Base-by-base conservation (phyloP, 2,797 vertebrate species). In the Sebastes miniatus region DNA sequence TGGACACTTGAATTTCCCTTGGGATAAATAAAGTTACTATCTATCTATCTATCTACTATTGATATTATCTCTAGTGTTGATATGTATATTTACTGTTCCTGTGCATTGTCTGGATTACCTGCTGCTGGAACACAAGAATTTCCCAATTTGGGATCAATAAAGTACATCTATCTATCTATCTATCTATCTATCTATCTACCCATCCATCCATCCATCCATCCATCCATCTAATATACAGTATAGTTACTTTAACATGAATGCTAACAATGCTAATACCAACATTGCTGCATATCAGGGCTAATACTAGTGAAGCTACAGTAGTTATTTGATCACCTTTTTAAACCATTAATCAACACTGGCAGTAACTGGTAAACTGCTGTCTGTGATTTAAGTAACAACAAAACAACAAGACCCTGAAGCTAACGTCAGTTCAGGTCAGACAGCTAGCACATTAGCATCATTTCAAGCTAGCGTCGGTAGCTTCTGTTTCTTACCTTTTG, bases 401-500 rank as follows among this genome's bases (percentile, higher is more conserved):
- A 18, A 47, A 16, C 16, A 9, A 61, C 4, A 27, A 34, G 32
- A 20, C 2, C n/a, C 5, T 7, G 2, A 32, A 16, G 27, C 32
- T 69, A 6, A 47, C 8, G n/a, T 54, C 39, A 29, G 24, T 47
- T 75, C 63, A 11, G 27, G 4, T 69, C 3, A 1, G 11, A 39
- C 47, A 72, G 27, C 64, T 27, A 73, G 65, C 56, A 81, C 58
- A 64, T 62, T 75, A 76, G 73, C 83, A 79, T 76, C 75, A 85
- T 87, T 87, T 69, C 68, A 31, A 67, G 90, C 84, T 90, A 80
- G 54, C 69, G 24, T 59, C 36, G 58, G 58, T 70, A 63, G 70
- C 69, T 66, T 6, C 11, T 2, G 16, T 61, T 65, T 80, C 90
- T 91, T 89, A 93, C 93, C 88, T 63, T 83, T 47, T 47, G 24